Percentiles rank a stretch among this genome's conserved stretches.
These are phyloP conservation scores for Choloepus hoffmanni DNA, from an alignment of 2,113 vertebrate species.

Conservation along the genomic window DNA sequence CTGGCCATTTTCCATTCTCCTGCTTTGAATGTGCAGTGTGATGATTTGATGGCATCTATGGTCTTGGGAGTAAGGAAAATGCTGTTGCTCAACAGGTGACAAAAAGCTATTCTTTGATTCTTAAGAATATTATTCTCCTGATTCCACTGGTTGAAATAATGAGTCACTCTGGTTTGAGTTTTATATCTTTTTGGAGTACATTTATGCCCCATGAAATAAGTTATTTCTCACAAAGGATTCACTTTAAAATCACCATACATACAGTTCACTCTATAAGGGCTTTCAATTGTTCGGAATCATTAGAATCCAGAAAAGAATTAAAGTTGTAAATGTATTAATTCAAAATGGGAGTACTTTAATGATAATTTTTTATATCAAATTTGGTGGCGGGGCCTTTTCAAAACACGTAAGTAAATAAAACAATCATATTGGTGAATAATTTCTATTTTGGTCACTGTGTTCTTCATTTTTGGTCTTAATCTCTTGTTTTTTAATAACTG, in stretches of 20 bases:
- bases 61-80: constrained; percentile 63
- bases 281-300: constrained; percentile 48
- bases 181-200: constrained; percentile 20
- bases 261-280: constrained; percentile 1
- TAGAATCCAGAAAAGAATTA: constrained; percentile 52
- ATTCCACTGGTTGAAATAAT: constrained; percentile 51
- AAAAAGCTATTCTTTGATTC: constrained; percentile 64
- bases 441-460: constrained; percentile 50
- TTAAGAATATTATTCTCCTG: constrained; percentile 56
- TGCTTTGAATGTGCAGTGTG: constrained; percentile 50
- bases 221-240: constrained; percentile 60
- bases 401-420: constrained; percentile 51
- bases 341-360: neutral
- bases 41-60: constrained; percentile 13
- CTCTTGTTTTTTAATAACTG: neutral
- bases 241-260: constrained; percentile 45
- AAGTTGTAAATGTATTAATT: constrained; percentile 37
- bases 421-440: constrained; percentile 36
- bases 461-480: constrained; percentile 30
- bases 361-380: constrained; percentile 33
- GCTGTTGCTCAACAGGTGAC: constrained; percentile 49
- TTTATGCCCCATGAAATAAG: constrained; percentile 44
- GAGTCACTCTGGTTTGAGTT: constrained; percentile 47
- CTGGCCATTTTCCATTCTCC: constrained; percentile 34
- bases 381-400: neutral